Percentiles rank a stretch among this genome's conserved stretches.
These are phyloP conservation scores for Hedychridium roseum DNA, from an alignment of 2,888 invertebrate genomes.

Conservation along the genomic window DNA sequence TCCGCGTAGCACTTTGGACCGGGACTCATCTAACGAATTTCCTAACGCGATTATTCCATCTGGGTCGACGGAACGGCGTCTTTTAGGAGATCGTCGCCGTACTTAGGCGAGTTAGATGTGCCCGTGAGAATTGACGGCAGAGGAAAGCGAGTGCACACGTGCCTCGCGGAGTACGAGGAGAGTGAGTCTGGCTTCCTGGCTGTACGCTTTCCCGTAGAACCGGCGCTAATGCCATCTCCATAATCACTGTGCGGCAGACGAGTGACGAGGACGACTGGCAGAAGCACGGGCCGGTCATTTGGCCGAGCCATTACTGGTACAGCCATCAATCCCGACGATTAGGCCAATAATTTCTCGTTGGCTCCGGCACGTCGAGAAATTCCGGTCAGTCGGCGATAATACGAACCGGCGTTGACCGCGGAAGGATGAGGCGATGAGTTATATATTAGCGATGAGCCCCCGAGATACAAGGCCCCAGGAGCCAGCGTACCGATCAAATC, in stretches of 20 bases:
- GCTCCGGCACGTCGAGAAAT: slow-evolving; percentile 4
- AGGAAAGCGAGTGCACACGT: not conserved
- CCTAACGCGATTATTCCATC: too few species aligned
- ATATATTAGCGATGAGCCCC: too few species aligned
- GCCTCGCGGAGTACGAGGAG: slow-evolving; percentile 2
- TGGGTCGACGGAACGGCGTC: too few species aligned
- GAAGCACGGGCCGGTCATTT: slow-evolving; percentile 32
- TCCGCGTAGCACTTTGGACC: too few species aligned
- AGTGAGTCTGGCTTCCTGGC: too few species aligned
- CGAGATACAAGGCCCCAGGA: too few species aligned
- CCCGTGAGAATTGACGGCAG: slow-evolving; percentile 1
- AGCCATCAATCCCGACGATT: slow-evolving; percentile 41
- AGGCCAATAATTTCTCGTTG: slow-evolving; percentile 39
- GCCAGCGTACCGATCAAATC: too few species aligned
- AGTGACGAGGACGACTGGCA: slow-evolving; percentile 35
- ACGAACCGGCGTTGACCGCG: too few species aligned
- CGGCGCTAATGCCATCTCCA: slow-evolving; percentile 39
- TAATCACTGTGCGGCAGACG: slow-evolving; percentile 30
- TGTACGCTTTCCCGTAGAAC: too few species aligned
- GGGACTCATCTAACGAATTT: too few species aligned
- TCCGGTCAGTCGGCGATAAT: too few species aligned
- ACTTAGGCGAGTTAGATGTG: not conserved
- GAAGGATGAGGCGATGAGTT: too few species aligned
- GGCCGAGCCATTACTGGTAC: slow-evolving; percentile 28
- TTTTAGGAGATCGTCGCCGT: not conserved